Evolutionary conservation across 2,797 vertebrate genomes (phyloP).

Genomic region (Acanthurus tractus): DNA sequence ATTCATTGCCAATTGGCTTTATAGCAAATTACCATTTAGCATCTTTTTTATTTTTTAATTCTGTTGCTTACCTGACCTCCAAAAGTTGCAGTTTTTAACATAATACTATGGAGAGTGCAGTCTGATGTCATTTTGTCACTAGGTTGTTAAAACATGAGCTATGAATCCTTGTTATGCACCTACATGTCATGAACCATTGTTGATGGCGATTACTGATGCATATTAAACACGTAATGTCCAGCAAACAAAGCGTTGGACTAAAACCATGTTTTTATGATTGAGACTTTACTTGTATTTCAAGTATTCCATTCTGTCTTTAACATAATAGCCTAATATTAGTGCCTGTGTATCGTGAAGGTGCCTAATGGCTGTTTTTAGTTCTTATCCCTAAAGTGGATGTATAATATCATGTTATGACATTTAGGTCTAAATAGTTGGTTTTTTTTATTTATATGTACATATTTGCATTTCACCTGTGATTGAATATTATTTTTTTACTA

Average conservation of each 20-base stretch:
- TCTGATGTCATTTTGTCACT: constrained; percentile 4
- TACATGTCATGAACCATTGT: neutral
- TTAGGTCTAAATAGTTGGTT: constrained; percentile 15
- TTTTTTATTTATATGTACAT: constrained; percentile 42
- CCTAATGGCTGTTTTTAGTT: constrained; percentile 52
- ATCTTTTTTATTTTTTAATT: neutral
- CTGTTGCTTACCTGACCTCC: neutral
- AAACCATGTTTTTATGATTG: constrained; percentile 28
- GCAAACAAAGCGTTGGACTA: constrained; percentile 9
- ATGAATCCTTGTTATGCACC: constrained; percentile 3
- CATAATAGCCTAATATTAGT: constrained; percentile 52
- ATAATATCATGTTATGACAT: constrained; percentile 36
- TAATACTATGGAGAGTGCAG: neutral
- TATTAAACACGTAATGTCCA: constrained; percentile 4
- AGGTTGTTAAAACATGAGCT: constrained; percentile 5
- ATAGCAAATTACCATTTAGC: neutral
- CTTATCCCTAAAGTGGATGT: constrained; percentile 45
- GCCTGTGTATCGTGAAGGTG: constrained; percentile 72
- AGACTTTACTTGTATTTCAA: constrained; percentile 28
- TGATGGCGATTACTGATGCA: constrained; percentile 3
- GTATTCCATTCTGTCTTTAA: constrained; percentile 13
- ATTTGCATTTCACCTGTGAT: constrained; percentile 47
- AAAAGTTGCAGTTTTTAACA: constrained; percentile 4
- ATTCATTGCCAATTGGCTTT: neutral
- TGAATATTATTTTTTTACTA: constrained; percentile 38